These are phyloP conservation scores for Hydrophis major DNA, from an alignment of 2,797 vertebrate genomes.

Conservation along the genomic window DNA sequence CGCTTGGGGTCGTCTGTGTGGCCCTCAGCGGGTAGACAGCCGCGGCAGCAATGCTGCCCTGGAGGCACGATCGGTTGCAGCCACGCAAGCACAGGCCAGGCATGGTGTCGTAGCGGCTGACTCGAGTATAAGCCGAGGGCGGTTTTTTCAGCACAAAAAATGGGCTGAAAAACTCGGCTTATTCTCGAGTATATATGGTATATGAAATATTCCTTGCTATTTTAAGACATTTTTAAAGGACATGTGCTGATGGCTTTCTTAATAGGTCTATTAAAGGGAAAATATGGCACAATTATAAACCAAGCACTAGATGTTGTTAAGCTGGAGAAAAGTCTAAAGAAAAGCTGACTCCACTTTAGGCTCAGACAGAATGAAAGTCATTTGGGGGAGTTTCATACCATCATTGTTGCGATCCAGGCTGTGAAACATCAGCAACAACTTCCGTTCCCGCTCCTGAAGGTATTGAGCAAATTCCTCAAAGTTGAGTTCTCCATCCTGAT, in stretches of 20 bases:
- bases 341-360: not conserved
- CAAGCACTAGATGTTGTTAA: not conserved
- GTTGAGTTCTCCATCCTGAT: slow-evolving; percentile 77
- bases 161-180: too few relatives aligned
- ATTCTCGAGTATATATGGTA: too few relatives aligned
- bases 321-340: not conserved
- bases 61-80: too few relatives aligned
- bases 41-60: too few relatives aligned
- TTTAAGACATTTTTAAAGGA: not conserved
- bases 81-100: too few relatives aligned
- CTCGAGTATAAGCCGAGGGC: too few relatives aligned
- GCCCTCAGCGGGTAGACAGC: too few relatives aligned
- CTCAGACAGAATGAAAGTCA: not conserved
- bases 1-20: too few relatives aligned
- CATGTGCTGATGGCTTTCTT: not conserved
- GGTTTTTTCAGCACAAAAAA: too few relatives aligned
- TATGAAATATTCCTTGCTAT: not conserved
- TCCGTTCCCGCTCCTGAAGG: slow-evolving; percentile 78
- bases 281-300: not conserved
- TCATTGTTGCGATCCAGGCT: slow-evolving; percentile 84
- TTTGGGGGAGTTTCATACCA: slow-evolving; percentile 62
- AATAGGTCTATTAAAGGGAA: too few relatives aligned
- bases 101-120: too few relatives aligned
- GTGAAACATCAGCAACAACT: slow-evolving; percentile 79
- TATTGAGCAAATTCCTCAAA: slow-evolving; percentile 83